Base-by-base conservation (phyloP, 2,888 invertebrate species). In the Pyrochroa serraticornis region DNA sequence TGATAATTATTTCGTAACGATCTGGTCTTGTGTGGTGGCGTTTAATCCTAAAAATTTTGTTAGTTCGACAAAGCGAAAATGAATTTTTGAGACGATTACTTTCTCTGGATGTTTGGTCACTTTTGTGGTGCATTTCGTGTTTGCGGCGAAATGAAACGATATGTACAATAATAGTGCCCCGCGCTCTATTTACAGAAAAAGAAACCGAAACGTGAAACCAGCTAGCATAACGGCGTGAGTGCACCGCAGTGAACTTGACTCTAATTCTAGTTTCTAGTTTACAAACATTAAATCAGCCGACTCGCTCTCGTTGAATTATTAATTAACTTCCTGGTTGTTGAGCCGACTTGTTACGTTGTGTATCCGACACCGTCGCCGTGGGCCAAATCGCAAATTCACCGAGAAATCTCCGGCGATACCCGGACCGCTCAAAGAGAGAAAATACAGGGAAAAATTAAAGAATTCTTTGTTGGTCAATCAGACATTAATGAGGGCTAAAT, bases 121-220 rank as follows among this genome's bases (percentile, higher is more conserved):
- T 22, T 42, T 47, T 51, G 31, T 47, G 7, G 10, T 42, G 48
- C 48, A 55, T 48, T 49, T 55, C 52, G 30, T 51, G 57, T 51
- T 49, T 36, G 43, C 44, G 39, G 52, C 62, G 62, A 64, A 64
- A 64, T 58, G 60, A 54, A 62, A 64, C 46, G 45, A 48, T 48
- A 47, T 35, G 12, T 45, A 49, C 45, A 55, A 64, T 60, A 59
- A 54, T 55, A 33, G 57, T 44, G 56, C 51, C 58, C 59, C 63
- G 22, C 22, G 70, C 66, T 70, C 70, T 70, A 70, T 70, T 70
- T 70, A 68, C 69, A 67, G 68, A 68, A 68, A 69, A 67, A 70
- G 70, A 70, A 71, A 70, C 62, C 60, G 69, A 69, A 68, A 65
- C 71, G 70, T 66, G 67, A 67, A 68, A 67, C 62, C 65, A 65